Percentiles rank a stretch among this genome's conserved stretches.
Conservation (phyloP, 2,113 vertebrate genomes). For the Speoplatyrhinus poulsoni region DNA sequence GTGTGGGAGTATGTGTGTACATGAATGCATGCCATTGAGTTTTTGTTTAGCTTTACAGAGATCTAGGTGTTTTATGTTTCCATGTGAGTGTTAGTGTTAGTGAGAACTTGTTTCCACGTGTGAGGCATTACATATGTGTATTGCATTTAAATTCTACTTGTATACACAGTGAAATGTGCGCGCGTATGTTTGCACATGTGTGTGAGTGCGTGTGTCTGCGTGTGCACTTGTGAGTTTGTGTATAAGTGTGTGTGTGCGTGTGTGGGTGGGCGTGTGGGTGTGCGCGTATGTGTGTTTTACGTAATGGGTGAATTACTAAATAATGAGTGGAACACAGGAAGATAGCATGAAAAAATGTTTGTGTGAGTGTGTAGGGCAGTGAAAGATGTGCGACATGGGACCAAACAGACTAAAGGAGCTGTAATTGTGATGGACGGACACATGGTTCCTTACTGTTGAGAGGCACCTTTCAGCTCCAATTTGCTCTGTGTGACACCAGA, state of each 20-base stretch:
- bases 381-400: no score
- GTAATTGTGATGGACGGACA: no score
- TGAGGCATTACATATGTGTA: slow-evolving; percentile 49
- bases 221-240: slow-evolving; percentile 7
- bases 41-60: slow-evolving; percentile 54
- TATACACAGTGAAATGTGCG: slow-evolving; percentile 26
- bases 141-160: slow-evolving; percentile 42
- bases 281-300: slow-evolving; percentile 20
- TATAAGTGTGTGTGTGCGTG: slow-evolving; percentile 13
- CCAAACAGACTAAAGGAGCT: no score
- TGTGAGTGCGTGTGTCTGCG: background rate
- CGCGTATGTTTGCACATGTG: slow-evolving; percentile 6
- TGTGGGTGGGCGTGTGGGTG: slow-evolving; percentile 21
- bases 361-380: slow-evolving; percentile 9
- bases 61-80: slow-evolving; percentile 59
- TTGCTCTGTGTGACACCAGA: no score
- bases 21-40: slow-evolving; percentile 47
- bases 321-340: no score
- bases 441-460: no score
- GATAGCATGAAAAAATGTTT: background rate
- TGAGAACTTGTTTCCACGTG: slow-evolving; percentile 45
- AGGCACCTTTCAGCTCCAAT: no score
- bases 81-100: slow-evolving; percentile 64
- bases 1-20: background rate
- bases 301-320: no score